Evolutionary conservation across 2,113 vertebrate species (phyloP).

Genomic region (Pterocles burchelli): DNA sequence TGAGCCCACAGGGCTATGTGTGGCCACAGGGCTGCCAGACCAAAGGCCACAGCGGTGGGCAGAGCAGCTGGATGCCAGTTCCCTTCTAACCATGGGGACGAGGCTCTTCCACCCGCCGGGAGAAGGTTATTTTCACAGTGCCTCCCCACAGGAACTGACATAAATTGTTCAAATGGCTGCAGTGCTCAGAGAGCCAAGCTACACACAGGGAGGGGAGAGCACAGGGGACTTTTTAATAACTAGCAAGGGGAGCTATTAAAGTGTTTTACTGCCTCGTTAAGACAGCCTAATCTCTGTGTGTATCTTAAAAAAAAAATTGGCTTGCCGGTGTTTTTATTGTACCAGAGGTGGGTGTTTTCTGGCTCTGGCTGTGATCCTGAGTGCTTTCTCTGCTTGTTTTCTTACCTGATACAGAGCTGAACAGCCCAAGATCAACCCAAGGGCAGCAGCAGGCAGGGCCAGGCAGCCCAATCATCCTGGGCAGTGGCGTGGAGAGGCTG

Average conservation of each 20-base stretch:
- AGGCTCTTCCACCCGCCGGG: background rate
- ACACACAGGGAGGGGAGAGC: background rate
- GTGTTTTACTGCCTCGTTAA: slow-evolving; percentile 60
- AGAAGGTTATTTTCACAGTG: background rate
- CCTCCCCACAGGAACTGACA: background rate
- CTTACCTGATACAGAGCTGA: background rate
- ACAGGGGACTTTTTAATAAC: slow-evolving; percentile 32
- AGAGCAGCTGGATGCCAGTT: background rate
- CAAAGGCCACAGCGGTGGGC: background rate
- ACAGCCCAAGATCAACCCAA: slow-evolving; percentile 6
- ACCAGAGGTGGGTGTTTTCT: slow-evolving; percentile 43
- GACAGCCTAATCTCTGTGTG: slow-evolving; percentile 35
- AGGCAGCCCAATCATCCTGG: background rate
- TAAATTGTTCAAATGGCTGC: background rate
- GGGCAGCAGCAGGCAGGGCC: background rate
- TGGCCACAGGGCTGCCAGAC: background rate
- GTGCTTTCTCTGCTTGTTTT: slow-evolving; percentile 36
- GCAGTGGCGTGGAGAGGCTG: background rate
- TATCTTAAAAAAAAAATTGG: slow-evolving; percentile 11
- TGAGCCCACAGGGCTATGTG: fast-evolving
- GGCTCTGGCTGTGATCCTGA: background rate
- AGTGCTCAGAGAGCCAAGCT: background rate
- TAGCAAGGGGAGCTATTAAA: slow-evolving; percentile 28
- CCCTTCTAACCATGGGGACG: background rate
- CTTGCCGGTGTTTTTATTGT: slow-evolving; percentile 12